phyloP scores from a whole-genome alignment of 2,888 invertebrate species.

The Matsumyia berberina region DNA sequence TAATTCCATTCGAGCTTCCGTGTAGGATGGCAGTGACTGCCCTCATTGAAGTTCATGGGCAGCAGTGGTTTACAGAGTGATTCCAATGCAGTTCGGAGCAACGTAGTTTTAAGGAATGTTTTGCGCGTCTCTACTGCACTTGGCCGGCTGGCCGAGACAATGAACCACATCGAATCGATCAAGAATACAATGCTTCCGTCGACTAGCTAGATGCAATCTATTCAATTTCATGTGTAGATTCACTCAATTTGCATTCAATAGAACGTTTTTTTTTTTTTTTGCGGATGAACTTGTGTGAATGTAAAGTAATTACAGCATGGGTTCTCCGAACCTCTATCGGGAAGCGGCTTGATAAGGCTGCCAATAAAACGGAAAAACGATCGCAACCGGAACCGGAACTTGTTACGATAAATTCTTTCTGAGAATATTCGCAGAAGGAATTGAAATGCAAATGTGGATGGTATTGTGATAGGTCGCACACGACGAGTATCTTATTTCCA shows the following conservation, averaged over 20 bases:
- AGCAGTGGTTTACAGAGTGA: constrained; percentile 6
- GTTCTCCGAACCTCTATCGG: background rate
- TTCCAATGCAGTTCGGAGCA: constrained; percentile 16
- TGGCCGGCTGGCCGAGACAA: constrained; percentile 50
- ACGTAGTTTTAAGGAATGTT: constrained; percentile 31
- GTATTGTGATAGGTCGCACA: too few relatives aligned
- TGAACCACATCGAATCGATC: constrained; percentile 39
- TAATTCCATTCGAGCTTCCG: constrained; percentile 36
- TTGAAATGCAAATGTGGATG: too few relatives aligned
- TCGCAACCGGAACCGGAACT: too few relatives aligned
- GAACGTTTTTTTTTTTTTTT: constrained; percentile 27
- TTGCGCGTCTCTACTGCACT: constrained; percentile 41
- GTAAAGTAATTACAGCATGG: constrained; percentile 6
- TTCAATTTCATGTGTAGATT: constrained; percentile 36
- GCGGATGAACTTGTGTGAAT: background rate
- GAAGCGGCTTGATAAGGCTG: background rate
- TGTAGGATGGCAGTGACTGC: constrained; percentile 51
- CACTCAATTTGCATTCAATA: constrained; percentile 57
- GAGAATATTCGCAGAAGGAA: too few relatives aligned
- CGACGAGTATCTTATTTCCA: too few relatives aligned
- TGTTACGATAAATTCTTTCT: too few relatives aligned
- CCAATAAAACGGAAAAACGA: too few relatives aligned
- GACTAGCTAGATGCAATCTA: constrained; percentile 52
- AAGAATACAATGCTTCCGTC: constrained; percentile 55
- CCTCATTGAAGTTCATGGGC: constrained; percentile 66